Base-by-base conservation (phyloP, 2,113 vertebrate genomes). In the Chaetops frenatus region DNA sequence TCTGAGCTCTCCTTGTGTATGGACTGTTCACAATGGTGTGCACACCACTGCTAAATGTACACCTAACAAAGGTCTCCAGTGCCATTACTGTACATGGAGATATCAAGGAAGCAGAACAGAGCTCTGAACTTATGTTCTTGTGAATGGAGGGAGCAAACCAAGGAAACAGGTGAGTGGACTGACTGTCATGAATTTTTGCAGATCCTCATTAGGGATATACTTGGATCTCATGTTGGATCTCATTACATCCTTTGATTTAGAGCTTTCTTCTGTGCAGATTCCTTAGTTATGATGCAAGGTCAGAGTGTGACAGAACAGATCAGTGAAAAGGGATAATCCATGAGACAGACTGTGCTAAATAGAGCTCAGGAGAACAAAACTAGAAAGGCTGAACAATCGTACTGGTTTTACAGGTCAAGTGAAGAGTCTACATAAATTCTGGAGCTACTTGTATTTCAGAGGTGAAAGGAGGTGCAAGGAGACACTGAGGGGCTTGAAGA, bases 61-160 rank as follows among this genome's bases (percentile, higher is more conserved):
- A 54, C 22, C 33, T 79, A 16, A 9, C 11, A 27, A 71, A 81
- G 24, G 17, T 35, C 33, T 48, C 28, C 6, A 1, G 20, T 54
- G 23, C 16, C 10, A 2, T 61, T 36, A 17, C 14, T 1, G 0
- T 16, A 10, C 3, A 7, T 6, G 11, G 47, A 58, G 45, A 51
- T 28, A 29, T 0, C 10, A 23, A 45, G 42, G 12, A 69, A 77
- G 40, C 24, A 90, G 79, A 69, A 14, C 15, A n/a, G 28, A 62
- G 24, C 33, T 78, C 8, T 1, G 42, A 56, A 8, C 5, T 45
- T 28, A n/a, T 2, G 7, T 13, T 71, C 31, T 78, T 51, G 7
- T 42, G 33, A 54, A 21, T 11, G 21, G 23, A 31, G 9, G 38
- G 51, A 73, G 3, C 31, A 86, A 91, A 69, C 7, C 1, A 2